Evolutionary conservation across 2,888 invertebrate species (phyloP), one percentile per base, ranked within the genome.

Genomic region (Phengaris arion): DNA sequence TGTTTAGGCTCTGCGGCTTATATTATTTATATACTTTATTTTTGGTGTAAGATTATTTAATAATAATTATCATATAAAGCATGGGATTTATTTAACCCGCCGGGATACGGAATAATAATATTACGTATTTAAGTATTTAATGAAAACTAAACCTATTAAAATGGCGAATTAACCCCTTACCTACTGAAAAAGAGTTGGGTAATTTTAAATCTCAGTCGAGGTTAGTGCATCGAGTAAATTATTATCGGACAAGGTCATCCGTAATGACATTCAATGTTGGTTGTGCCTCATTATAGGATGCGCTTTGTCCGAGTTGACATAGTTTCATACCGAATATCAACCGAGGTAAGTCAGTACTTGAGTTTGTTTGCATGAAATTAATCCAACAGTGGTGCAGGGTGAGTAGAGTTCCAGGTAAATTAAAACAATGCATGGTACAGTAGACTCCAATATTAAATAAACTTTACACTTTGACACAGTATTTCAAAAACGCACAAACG

Each of bases 371-470:
- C 89, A 91, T 91, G 91, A 82, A 80, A 81, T 78, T 82, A 79
- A 79, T 78, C 77, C 80, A 84, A 52, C 72, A 52, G 54, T 48
- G 91, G 92, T 91, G 88, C 87, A 87, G 92, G 93, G 85, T 81
- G 86, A 85, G 84, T 86, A 80, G 81, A 81, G 85, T 81, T 81
- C 80, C 83, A 91, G 91, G 91, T 92, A 91, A 89, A 74, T 76
- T 64, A 64, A 74, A 77, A 74, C 75, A 78, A 78, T 86, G 92
- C 91, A 91, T 90, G 90, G 80, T 81, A 83, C 80, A 85, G 84
- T 87, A 86, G 85, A 87, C 90, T 92, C 92, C 92, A 92, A 92
- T 90, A 90, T 89, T 92, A 92, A 92, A 90, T 86, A 85, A 83
- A 83, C 89, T 72, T 77, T 69, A 79, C 75, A 77, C 74, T 76